These are phyloP conservation scores for Eulithis prunata DNA, from an alignment of 2,888 invertebrate species.

Conservation along the genomic window DNA sequence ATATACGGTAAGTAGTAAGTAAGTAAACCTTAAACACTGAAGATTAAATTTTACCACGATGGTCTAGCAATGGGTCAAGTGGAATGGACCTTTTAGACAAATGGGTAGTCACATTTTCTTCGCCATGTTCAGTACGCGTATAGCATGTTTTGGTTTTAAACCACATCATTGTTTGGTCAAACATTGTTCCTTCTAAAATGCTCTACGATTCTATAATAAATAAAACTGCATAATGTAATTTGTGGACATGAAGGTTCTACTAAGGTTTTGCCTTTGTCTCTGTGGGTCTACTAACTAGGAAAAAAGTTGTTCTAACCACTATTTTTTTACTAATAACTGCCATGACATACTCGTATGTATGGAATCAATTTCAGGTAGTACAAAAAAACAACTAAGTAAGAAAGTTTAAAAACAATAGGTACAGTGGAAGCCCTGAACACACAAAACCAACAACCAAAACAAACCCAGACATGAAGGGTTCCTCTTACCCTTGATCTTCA, in stretches of 20 bases:
- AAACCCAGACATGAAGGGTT: constrained; percentile 30
- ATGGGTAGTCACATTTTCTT: constrained; percentile 51
- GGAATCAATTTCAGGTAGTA: neutral
- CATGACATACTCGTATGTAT: too few species aligned
- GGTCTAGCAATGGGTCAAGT: constrained; percentile 20
- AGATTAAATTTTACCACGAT: neutral
- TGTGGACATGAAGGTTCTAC: too few species aligned
- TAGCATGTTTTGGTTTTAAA: constrained; percentile 53
- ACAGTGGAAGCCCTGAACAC: constrained; percentile 15
- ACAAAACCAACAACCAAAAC: constrained; percentile 34
- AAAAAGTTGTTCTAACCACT: too few species aligned
- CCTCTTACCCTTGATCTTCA: constrained; percentile 44
- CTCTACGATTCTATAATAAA: neutral
- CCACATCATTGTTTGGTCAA: constrained; percentile 38
- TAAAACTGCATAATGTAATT: too few species aligned
- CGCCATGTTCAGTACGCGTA: constrained; percentile 49
- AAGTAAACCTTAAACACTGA: too few species aligned
- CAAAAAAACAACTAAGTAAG: neutral
- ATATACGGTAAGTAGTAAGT: too few species aligned
- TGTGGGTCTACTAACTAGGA: too few species aligned
- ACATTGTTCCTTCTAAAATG: neutral
- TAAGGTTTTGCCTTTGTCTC: too few species aligned
- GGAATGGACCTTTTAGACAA: constrained; percentile 52
- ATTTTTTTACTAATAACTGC: too few species aligned
- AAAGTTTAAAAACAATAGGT: constrained; percentile 18